phyloP scores from a whole-genome alignment of 2,797 vertebrate genomes.

The Podarcis siculus region DNA sequence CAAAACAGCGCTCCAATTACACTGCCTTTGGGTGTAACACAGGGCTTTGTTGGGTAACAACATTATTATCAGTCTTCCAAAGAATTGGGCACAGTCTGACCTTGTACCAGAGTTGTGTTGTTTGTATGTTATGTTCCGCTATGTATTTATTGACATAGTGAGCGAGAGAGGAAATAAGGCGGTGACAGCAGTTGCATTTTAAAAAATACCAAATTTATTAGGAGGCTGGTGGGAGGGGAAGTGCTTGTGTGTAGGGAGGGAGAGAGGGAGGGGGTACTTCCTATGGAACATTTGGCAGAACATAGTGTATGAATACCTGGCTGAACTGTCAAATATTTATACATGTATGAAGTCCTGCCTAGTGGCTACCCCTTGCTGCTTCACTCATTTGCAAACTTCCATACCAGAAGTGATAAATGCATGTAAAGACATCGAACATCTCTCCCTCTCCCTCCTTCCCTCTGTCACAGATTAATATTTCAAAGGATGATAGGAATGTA shows the following conservation, averaged over 20 bases:
- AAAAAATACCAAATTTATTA: conserved; percentile 37
- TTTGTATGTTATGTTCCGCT: not conserved
- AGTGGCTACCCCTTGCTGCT: conserved; percentile 21
- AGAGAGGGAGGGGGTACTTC: not conserved
- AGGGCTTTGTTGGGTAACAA: not conserved
- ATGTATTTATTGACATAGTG: conserved; percentile 17
- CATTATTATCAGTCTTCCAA: not conserved
- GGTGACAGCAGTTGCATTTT: not conserved
- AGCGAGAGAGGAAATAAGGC: not conserved
- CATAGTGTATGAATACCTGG: conserved; percentile 61
- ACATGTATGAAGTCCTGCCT: not conserved
- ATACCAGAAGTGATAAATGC: not conserved
- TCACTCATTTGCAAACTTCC: conserved; percentile 30
- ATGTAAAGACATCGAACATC: not conserved
- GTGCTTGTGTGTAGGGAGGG: not conserved
- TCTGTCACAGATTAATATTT: not conserved
- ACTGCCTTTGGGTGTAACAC: not conserved
- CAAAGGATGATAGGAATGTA: not conserved
- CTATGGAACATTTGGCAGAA: conserved; percentile 62
- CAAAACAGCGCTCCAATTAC: too few relatives aligned
- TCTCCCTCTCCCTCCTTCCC: not conserved
- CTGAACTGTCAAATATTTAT: conserved; percentile 45
- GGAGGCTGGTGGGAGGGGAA: conserved; percentile 4
- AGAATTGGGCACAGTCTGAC: not conserved
- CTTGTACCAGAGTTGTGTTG: not conserved